Base-by-base conservation (phyloP, 1,140 invertebrate species). In the Steinernema khuongi region DNA sequence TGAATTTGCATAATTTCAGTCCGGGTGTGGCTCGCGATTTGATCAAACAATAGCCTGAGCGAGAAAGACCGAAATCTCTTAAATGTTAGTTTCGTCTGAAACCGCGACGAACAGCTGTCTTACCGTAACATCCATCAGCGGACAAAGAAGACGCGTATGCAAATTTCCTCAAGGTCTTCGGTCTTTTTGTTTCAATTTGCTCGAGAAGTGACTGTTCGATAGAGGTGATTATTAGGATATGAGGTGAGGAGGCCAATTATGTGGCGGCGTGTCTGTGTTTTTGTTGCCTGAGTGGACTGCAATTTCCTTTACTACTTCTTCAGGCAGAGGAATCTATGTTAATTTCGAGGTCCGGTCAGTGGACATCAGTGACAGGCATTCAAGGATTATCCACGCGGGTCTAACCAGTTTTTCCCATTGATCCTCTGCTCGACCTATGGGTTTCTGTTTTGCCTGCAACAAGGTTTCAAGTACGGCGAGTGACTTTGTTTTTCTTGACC, bases 321-420 rank as follows among this genome's bases (percentile, higher is more conserved):
- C 36, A n/a, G n/a, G n/a, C n/a, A n/a, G 50, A 60, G 26, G 50
- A 60, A 60, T 60, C 50, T 60, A 60, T 60, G 50, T 60, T 60
- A 60, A 60, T 60, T 60, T 60, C 50, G 50, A 60, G 50, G 50
- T 60, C 50, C 50, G 50, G 50, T 60, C 50, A 60, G 11, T 26
- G 50, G 22, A 22, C 50, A 60, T 60, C 50, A 41, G 11, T 60
- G 50, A 60, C 50, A 22, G 50, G 50, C 50, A 60, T 60, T 26
- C 14, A 4, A 14, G 26, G 50, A 60, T 60, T 60, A 60, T 60
- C 50, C 50, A 4, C 19, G 11, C 22, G 11, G 14, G 50, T 60
- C 14, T 26, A 60, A 60, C 50, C 50, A 60, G 50, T 60, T 60
- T 60, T 41, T n/a, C 7, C 36, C 36, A n/a, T 22, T 60, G 7